A percentile compares a stretch with the other conserved stretches of the same genome.
Conservation (phyloP, 2,113 vertebrate species). For the Aptenodytes patagonicus region DNA sequence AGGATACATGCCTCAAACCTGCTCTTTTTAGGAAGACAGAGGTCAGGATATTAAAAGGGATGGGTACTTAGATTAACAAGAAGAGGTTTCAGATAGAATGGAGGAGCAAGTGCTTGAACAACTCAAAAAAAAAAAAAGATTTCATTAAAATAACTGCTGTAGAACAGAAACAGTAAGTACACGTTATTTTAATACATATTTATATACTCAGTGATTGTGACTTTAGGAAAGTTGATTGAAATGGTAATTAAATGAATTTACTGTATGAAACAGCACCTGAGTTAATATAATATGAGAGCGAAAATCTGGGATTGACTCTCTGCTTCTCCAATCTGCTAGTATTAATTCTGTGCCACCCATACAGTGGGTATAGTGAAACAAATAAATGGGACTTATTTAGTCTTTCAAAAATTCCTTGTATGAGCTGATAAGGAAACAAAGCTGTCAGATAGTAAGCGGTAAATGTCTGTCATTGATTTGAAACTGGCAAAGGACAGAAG, state of each 20-base stretch:
- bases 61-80: background rate
- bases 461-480: constrained; percentile 10
- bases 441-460: background rate
- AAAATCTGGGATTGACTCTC: background rate
- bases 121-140: background rate
- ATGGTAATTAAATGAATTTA: background rate
- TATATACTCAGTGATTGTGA: background rate
- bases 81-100: background rate
- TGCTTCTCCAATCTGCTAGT: background rate
- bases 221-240: background rate
- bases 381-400: background rate
- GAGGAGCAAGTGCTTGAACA: background rate
- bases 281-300: background rate
- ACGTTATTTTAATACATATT: background rate
- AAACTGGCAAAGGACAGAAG: background rate
- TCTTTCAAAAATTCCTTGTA: constrained; percentile 9
- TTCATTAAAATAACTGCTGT: background rate
- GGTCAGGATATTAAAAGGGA: background rate
- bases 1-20: background rate
- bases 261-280: background rate
- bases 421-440: background rate
- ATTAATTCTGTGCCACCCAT: background rate
- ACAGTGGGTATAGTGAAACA: background rate
- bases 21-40: background rate
- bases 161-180: background rate